Base-by-base conservation (phyloP, 2,113 vertebrate species). In the Saguinus imperator region DNA sequence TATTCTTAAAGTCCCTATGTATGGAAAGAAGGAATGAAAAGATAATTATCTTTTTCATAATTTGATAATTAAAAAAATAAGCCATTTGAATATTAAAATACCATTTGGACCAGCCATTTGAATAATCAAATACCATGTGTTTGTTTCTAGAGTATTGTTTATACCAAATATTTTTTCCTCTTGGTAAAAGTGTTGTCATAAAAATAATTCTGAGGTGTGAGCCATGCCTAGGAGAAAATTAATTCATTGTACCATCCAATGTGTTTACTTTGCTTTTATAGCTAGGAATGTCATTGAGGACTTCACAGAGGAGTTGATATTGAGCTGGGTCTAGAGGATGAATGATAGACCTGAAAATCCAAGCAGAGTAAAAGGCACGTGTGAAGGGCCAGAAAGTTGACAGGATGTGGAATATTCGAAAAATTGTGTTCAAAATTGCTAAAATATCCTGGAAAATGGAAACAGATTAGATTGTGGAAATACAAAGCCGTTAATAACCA, bases 31-130 rank as follows among this genome's bases (percentile, higher is more conserved):
- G 13, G 35, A 32, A 68, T 32, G 66, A n/a, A 64, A 32, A 64
- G 12, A 64, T 64, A 64, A 68, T 68, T 35, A 68, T 35, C 16
- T n/a, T 32, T 68, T 35, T 35, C 55, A n/a, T 96, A 94, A 98
- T 97, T 96, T 98, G 23, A 83, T 94, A 64, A 95, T 48, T 97
- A 97, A 97, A 96, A 96, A 94, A 96, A 37, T 57, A 96, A 96
- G 48, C 8, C 76, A 80, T 85, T 97, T 81, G n/a, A 83, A 66
- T 77, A 85, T 96, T 80, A 96, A 50, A 96, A 76, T 95, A 75
- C 11, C 91, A 40, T 57, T 93, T 70, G 55, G 37, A 93, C 45
- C 96, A 87, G 35, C 64, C 98, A 43, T 43, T 43, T 43, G 43
- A 43, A 43, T 43, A 43, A 43, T 43, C 43, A 43, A 43, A 43